phyloP scores from a whole-genome alignment of 2,797 vertebrate genomes.

The Silurus aristotelis region DNA sequence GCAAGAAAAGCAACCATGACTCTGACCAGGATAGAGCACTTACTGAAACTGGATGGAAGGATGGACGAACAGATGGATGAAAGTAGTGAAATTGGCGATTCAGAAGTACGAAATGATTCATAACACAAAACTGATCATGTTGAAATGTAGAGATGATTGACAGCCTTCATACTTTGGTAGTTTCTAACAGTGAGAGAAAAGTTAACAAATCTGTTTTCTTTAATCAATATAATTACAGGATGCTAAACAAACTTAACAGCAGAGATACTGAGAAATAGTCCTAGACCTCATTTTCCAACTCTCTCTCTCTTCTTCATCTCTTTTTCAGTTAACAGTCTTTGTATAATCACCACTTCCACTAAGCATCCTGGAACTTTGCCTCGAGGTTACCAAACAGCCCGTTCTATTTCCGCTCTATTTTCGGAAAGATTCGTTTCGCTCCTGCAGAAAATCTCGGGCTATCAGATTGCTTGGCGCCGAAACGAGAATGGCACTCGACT shows the following conservation, averaged over 20 bases:
- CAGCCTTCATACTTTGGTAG: not conserved
- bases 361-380: not conserved
- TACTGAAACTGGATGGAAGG: not conserved
- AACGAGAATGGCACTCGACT: not conserved
- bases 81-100: not conserved
- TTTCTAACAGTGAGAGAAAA: not conserved
- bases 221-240: not conserved
- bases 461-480: not conserved
- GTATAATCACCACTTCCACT: conserved; percentile 6
- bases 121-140: not conserved
- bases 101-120: not conserved
- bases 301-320: not conserved
- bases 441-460: not conserved
- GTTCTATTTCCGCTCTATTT: conserved; percentile 9
- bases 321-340: not conserved
- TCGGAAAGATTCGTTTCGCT: not conserved
- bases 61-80: not conserved
- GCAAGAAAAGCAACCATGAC: not conserved
- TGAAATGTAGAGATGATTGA: not conserved
- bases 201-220: not conserved
- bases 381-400: not conserved
- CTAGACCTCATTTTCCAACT: not conserved
- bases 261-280: not conserved
- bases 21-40: not conserved
- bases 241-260: not conserved